Percentiles rank a stretch among this genome's conserved stretches.
phyloP scores from a whole-genome alignment of 2,888 invertebrate species.

The Brachynemurus nebulosus region DNA sequence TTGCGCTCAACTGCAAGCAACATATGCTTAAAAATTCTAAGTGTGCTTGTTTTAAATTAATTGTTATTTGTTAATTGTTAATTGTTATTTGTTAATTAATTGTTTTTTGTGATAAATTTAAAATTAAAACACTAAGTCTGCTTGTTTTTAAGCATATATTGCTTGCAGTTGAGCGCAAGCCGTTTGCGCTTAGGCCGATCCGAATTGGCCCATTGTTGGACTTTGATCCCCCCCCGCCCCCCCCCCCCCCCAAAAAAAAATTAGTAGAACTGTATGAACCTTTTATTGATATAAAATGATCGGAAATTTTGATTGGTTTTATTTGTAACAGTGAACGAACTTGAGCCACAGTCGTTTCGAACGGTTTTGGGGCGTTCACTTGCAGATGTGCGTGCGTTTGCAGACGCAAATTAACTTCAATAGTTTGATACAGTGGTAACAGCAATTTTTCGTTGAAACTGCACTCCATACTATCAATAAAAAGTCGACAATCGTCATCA shows the following conservation, averaged over 20 bases:
- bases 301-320: slow-evolving; percentile 39
- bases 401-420: slow-evolving; percentile 85
- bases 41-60: too few species aligned
- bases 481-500: slow-evolving; percentile 27
- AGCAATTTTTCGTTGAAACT: slow-evolving; percentile 44
- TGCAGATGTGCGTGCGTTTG: slow-evolving; percentile 87
- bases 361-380: slow-evolving; percentile 56
- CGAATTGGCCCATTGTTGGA: too few species aligned
- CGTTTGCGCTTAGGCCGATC: too few species aligned
- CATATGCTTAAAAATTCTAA: too few species aligned
- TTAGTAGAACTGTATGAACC: slow-evolving; percentile 28
- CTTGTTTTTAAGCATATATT: too few species aligned
- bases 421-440: slow-evolving; percentile 63
- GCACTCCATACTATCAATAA: slow-evolving; percentile 29
- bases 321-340: slow-evolving; percentile 45
- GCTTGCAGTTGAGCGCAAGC: too few species aligned
- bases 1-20: too few species aligned
- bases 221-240: not conserved
- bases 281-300: slow-evolving; percentile 46
- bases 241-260: too few species aligned
- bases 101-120: too few species aligned
- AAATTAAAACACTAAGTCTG: too few species aligned
- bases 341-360: slow-evolving; percentile 48
- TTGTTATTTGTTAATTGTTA: too few species aligned
- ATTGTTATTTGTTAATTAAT: too few species aligned